phyloP scores from a whole-genome alignment of 2,888 invertebrate species.

The Chironomus tentans region DNA sequence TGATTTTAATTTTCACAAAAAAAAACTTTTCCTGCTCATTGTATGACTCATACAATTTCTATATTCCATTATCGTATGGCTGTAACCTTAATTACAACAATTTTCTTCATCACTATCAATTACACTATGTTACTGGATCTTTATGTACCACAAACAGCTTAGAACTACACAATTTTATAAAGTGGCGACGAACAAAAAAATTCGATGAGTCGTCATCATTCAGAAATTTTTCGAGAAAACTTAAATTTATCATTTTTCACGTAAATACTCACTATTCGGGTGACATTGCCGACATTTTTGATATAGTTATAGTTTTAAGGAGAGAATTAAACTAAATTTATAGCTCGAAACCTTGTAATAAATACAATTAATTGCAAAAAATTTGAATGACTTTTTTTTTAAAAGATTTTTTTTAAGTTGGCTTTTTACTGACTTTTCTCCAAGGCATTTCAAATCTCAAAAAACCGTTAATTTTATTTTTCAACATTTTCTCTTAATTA shows the following conservation, averaged over 20 bases:
- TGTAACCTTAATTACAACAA: no score
- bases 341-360: not conserved
- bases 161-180: not conserved
- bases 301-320: not conserved
- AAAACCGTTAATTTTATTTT: no score
- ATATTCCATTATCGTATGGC: not conserved
- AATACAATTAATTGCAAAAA: not conserved
- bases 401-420: not conserved
- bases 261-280: constrained; percentile 66
- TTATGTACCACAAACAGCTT: not conserved
- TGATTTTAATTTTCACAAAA: not conserved
- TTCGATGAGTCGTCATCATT: constrained; percentile 28
- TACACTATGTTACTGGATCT: not conserved
- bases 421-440: not conserved
- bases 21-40: not conserved
- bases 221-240: constrained; percentile 30
- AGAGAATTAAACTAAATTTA: constrained; percentile 24
- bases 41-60: not conserved
- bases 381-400: not conserved
- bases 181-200: not conserved
- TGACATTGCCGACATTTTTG: constrained; percentile 53
- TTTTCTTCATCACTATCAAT: no score
- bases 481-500: no score
- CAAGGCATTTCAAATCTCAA: no score
- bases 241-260: constrained; percentile 6